Evolutionary conservation across 2,888 invertebrate genomes (phyloP), one percentile per base, ranked within the genome.

Genomic region (Tenthredo scrophulariae): DNA sequence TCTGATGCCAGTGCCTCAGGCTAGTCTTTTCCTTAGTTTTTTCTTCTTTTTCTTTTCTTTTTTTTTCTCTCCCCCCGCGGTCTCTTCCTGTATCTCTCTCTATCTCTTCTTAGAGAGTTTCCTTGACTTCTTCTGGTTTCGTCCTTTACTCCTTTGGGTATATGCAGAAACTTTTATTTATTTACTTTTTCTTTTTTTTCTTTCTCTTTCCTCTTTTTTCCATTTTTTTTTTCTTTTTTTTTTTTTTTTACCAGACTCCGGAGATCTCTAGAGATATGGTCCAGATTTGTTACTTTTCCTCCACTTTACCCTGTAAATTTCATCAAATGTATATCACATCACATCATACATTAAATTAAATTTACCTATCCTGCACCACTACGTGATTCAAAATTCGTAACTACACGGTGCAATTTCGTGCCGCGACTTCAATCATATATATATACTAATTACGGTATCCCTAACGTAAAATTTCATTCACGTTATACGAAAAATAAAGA

Each of bases 1-100:
- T 83, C 83, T 83, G 83, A 83, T 65, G 83, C 83, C 83, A 67
- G 15, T 29, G 83, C 80, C 80, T 62, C 26, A 37, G 80, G 80
- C 80, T 40, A 80, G 77, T 77, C 77, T 54, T 50, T 33, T 77
- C 33, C 50, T 74, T 29, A 43, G 46, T 22, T 74, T 43, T 74
- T 46, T 75, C 46, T 46, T 43, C 26, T 74, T 26, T 0, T 18
- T 74, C 26, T 74, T 3, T 4, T 70, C 2, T 22, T 50, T 54
- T 13, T 77, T 26, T 77, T 77, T 26, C 54, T 3, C 26, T 77
- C 33, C 15, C 13, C 18, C 26, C 33, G 1, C 29, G 18, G 37
- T 40, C 43, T 26, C n/a, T 29, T 50, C 29, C 75, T 29, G 18
- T 18, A 26, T 77, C 75, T 29, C 18, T 50, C 26, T 50, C 77